These are phyloP conservation scores for Serilophus lunatus DNA, from an alignment of 2,113 vertebrate species.

Conservation along the genomic window DNA sequence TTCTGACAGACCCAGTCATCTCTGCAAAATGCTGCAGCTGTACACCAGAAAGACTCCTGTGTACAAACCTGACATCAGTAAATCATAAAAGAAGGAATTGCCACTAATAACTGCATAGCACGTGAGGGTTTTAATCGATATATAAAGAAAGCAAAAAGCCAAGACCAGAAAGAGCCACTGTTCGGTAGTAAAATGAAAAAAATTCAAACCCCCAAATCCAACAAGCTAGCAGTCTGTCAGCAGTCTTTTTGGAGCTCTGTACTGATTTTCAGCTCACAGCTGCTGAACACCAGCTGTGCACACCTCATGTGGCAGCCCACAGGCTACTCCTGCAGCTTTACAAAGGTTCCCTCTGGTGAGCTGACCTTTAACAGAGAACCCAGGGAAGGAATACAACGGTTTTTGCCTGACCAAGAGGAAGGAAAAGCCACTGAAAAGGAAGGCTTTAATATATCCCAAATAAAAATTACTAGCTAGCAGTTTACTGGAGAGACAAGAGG, in stretches of 20 bases:
- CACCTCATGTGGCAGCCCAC: background rate
- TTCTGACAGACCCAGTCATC: background rate
- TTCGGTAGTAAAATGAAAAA: background rate
- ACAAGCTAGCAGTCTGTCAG: background rate
- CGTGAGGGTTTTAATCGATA: background rate
- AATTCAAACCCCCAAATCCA: background rate
- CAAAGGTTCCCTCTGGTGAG: background rate
- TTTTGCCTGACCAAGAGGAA: background rate
- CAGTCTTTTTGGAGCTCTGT: background rate
- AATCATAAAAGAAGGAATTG: background rate
- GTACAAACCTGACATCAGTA: background rate
- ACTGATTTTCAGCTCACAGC: slow-evolving; percentile 4
- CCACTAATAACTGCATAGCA: background rate
- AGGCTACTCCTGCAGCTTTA: background rate
- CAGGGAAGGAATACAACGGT: background rate
- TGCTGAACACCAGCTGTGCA: background rate
- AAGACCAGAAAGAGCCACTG: background rate
- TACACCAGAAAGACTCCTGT: background rate
- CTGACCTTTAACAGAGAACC: background rate
- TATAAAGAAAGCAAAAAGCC: background rate
- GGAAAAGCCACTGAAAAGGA: background rate
- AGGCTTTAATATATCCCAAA: background rate
- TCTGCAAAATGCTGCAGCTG: background rate
- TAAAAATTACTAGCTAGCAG: background rate
- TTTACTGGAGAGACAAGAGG: background rate